Conservation (phyloP, 2,113 vertebrate genomes). For the Sula dactylatra region DNA sequence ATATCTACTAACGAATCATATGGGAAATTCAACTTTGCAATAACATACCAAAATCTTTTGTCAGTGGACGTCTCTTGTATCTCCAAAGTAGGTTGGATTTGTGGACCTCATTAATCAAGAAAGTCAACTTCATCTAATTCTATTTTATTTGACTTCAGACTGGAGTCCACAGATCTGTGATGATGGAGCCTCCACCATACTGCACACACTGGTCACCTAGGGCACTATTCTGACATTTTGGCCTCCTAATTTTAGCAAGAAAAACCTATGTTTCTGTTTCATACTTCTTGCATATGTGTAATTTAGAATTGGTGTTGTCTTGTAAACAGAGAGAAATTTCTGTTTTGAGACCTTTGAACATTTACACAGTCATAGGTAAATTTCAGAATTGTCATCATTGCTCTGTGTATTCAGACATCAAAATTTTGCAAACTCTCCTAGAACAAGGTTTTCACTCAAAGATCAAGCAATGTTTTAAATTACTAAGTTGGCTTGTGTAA, state of each 20-base stretch:
- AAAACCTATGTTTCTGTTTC: neutral
- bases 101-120: neutral
- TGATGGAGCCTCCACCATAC: rapidly evolving
- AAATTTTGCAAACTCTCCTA: constrained; percentile 10
- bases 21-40: neutral
- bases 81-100: neutral
- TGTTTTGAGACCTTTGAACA: constrained; percentile 37
- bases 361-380: constrained; percentile 64
- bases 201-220: neutral
- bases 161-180: neutral
- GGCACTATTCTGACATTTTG: neutral
- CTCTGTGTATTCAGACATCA: neutral
- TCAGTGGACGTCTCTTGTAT: neutral
- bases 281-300: neutral
- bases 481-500: neutral
- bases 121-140: neutral
- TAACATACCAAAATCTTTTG: neutral
- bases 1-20: neutral
- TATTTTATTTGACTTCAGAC: neutral
- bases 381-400: constrained; percentile 44
- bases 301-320: neutral
- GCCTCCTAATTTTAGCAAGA: neutral
- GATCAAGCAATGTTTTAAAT: neutral
- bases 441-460: neutral
- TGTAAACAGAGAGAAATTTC: neutral